Evolutionary conservation across 2,888 invertebrate species (phyloP), one percentile per base, ranked within the genome.

Genomic region (Clunio marinus): DNA sequence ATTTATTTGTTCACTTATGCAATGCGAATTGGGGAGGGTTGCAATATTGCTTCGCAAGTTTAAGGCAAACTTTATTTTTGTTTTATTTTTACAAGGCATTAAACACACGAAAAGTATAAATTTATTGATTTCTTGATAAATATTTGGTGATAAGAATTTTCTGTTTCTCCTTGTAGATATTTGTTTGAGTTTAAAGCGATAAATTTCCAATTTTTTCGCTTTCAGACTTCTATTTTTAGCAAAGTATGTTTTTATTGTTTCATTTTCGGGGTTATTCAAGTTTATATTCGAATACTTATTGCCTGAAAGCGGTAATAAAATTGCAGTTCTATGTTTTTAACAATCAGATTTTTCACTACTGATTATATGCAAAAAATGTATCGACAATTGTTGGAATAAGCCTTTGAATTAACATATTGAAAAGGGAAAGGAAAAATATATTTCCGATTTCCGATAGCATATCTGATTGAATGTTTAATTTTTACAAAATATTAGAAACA

Each of bases 81-180:
- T 22, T 15, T 4, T 41, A 7, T 41, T 20, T 20, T 5, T 55
- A 5, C n/a, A 45, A 45, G n/a, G n/a, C n/a, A 13, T 45, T 13
- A 58, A 58, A 58, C n/a, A 58, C 58, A 27, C 55, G 35, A 55
- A 55, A 66, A 51, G 28, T 46, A 65, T 27, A 55, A 66, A 55
- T 24, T 55, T 22, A 66, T 66, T 51, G 66, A 66, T 66, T 66
- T 66, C 46, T 55, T 45, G 66, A 66, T 66, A 55, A 66, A 35
- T 66, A 66, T 66, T 66, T 66, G 28, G 66, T 35, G 66, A 66
- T 66, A 66, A 66, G 32, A 45, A 45, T 32, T 10, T 5, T 32
- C 10, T 32, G 32, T 10, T 32, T 32, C 10, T 32, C n/a, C n/a
- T n/a, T n/a, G n/a, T n/a, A 45, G 4, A 15, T 4, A 15, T 45